Base-by-base conservation (phyloP, 2,888 invertebrate species). In the Heterodera filipjevi region DNA sequence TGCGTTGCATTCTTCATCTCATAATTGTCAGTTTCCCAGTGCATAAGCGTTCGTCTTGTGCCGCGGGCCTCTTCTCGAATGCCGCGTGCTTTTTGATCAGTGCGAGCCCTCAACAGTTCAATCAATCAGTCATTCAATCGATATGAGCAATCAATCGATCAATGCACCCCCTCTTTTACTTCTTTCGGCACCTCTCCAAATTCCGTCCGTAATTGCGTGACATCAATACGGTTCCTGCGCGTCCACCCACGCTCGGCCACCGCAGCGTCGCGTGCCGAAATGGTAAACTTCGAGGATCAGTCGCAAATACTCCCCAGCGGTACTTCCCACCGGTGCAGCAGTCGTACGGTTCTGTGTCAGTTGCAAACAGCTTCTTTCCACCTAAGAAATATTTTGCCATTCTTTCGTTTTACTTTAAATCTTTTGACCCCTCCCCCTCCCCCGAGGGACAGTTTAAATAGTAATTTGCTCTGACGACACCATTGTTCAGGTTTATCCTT, bases 71-170 rank as follows among this genome's bases (percentile, higher is more conserved):
- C 91, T 99, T 99, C 91, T 99, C 99, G 91, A 99, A 99, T 84
- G 98, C 98, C 92, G 99, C 98, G 91, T 99, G 99, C 91, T 99
- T 99, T 92, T 99, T 99, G 89, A 99, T 96, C 84, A 99, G 92
- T 90, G 95, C 95, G 91, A 99, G 99, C 68, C 68, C 33, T 68
- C 27, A 64, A 64, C 8, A 6, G 12, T n/a, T 8, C 8, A 32
- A 68, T 33, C 19, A 68, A 68, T n/a, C n/a, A n/a, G n/a, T n/a
- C n/a, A n/a, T 14, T 68, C n/a, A 59, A 59, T n/a, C 5, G n/a
- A 59, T 1, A n/a, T 59, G 10, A 8, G 27, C 39, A n/a, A n/a
- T n/a, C 53, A 1, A 6, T 22, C 53, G 5, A 1, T 22, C 6
- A 53, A 0, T 10, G 1, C 53, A 16, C 53, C 49, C 14, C 49